phyloP scores from a whole-genome alignment of 2,888 invertebrate genomes.

The Cloeon dipterum region DNA sequence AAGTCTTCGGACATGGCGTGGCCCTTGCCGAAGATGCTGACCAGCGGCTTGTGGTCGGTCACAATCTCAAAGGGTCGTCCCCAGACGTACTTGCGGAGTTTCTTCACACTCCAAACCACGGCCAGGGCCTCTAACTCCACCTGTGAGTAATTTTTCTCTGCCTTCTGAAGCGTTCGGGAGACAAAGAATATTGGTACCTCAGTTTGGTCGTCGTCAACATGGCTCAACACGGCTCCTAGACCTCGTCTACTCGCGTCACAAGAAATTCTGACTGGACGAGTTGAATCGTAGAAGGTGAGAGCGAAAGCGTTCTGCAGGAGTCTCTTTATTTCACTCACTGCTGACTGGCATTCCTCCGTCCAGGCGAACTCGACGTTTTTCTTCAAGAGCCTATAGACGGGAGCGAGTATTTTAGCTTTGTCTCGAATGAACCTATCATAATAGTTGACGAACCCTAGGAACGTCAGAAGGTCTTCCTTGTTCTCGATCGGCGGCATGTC shows the following conservation, averaged over 20 bases:
- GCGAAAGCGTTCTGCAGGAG: conserved; percentile 8
- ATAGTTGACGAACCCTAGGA: background rate
- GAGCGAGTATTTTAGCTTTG: background rate
- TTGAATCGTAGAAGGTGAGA: conserved; percentile 13
- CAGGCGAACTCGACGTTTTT: background rate
- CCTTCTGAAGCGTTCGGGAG: conserved; percentile 10
- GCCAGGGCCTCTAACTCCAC: conserved; percentile 12
- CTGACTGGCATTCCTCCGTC: background rate
- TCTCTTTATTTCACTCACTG: background rate
- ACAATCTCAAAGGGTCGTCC: conserved; percentile 11
- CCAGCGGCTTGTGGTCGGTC: conserved; percentile 18
- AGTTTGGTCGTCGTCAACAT: conserved; percentile 10
- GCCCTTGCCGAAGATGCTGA: conserved; percentile 14
- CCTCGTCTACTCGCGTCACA: no score
- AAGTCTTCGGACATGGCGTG: conserved; percentile 12
- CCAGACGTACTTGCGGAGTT: conserved; percentile 10
- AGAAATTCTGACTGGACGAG: conserved; percentile 11
- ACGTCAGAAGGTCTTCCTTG: background rate
- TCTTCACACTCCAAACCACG: conserved; percentile 12
- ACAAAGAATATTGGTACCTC: conserved; percentile 13
- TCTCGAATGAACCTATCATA: background rate
- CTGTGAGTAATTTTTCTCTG: no score
- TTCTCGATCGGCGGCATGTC: background rate
- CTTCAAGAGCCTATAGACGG: background rate
- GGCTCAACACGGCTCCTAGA: no score